A percentile compares a stretch with the other conserved stretches of the same genome.
Evolutionary conservation across 2,797 vertebrate genomes (phyloP).

Genomic region (Cryptoblepharus egeriae): DNA sequence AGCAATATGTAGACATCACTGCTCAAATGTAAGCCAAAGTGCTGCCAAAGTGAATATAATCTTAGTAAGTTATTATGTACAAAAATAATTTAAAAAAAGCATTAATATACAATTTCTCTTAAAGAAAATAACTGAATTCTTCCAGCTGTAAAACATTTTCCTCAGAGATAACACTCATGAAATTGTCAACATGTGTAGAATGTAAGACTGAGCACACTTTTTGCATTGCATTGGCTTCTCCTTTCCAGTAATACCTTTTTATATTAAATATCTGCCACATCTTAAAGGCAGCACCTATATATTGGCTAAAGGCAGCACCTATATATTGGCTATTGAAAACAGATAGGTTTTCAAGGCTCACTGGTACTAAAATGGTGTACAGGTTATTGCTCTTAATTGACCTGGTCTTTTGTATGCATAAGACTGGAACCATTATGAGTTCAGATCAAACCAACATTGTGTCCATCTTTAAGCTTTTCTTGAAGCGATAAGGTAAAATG

Average conservation of each 20-base stretch:
- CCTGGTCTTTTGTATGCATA: neutral
- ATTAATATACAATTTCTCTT: slow-evolving; percentile 29
- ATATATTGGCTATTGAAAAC: too few relatives aligned
- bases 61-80: slow-evolving; percentile 11
- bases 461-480: slow-evolving; percentile 21
- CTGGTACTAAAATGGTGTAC: neutral
- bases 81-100: slow-evolving; percentile 40
- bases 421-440: neutral
- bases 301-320: too few relatives aligned
- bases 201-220: too few relatives aligned
- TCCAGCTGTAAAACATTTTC: neutral
- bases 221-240: too few relatives aligned
- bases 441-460: neutral
- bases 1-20: slow-evolving; percentile 30
- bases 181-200: too few relatives aligned
- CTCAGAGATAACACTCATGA: neutral
- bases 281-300: too few relatives aligned
- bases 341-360: neutral
- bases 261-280: too few relatives aligned
- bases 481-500: neutral
- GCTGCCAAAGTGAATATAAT: slow-evolving; percentile 16
- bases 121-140: slow-evolving; percentile 21
- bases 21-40: slow-evolving; percentile 30
- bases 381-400: neutral
- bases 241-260: too few relatives aligned